These are phyloP conservation scores for Ascidia mentula DNA, from an alignment of 23 tunicate species.

Conservation along the genomic window DNA sequence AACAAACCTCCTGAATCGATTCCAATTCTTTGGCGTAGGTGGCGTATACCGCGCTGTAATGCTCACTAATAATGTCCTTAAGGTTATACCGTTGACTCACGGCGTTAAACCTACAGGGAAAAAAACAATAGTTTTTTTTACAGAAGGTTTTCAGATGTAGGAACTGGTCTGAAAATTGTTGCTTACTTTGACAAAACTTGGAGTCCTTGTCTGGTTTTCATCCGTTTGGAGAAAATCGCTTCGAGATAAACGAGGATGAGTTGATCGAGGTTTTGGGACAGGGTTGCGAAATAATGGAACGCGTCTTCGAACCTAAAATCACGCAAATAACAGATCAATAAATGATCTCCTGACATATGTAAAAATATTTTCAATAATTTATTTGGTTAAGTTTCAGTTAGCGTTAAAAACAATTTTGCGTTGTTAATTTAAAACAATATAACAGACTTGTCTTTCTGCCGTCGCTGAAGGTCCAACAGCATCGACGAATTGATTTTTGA, in stretches of 20 bases:
- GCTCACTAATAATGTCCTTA: constrained; percentile 62
- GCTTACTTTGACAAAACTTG: constrained; percentile 72
- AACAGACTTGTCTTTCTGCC: constrained; percentile 62
- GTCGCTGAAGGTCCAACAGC: constrained; percentile 68
- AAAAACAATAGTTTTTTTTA: not conserved
- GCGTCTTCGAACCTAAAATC: constrained; percentile 64
- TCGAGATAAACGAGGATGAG: constrained; percentile 64
- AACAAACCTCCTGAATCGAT: constrained; percentile 66
- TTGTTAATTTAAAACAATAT: not conserved
- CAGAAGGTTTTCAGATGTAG: not conserved
- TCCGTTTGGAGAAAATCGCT: constrained; percentile 70
- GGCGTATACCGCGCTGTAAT: constrained; percentile 75
- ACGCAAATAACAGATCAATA: not conserved
- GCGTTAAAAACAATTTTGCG: not conserved
- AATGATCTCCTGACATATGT: not conserved
- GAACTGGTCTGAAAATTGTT: not conserved
- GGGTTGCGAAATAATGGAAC: constrained; percentile 34
- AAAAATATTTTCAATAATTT: no score
- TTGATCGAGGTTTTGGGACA: constrained; percentile 76
- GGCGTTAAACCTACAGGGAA: constrained; percentile 45
- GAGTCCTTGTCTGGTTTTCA: constrained; percentile 82
- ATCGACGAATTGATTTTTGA: constrained; percentile 58
- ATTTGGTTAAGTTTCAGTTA: not conserved
- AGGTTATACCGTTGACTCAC: constrained; percentile 65
- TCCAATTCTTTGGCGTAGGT: constrained; percentile 77